A percentile compares a stretch with the other conserved stretches of the same genome.
These are phyloP conservation scores for Phylloscopus whistleri DNA, from an alignment of 2,113 vertebrate species.

Conservation along the genomic window DNA sequence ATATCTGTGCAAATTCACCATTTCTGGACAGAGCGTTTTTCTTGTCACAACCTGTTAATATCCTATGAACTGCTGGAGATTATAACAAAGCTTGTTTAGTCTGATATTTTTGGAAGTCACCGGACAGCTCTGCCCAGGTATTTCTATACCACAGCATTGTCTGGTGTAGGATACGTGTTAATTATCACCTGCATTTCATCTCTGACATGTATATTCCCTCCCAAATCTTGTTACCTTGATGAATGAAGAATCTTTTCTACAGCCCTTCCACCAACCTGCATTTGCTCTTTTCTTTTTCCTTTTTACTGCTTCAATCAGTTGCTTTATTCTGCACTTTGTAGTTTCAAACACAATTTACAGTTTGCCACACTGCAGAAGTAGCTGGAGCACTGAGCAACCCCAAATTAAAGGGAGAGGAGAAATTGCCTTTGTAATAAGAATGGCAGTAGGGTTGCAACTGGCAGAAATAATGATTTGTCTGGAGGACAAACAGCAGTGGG, in stretches of 20 bases:
- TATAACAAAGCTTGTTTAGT: not conserved
- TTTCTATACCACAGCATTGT: not conserved
- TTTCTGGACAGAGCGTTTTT: not conserved
- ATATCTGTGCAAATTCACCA: not conserved
- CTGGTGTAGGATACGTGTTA: not conserved
- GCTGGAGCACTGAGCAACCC: constrained; percentile 1
- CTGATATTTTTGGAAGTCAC: not conserved
- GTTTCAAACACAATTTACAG: constrained; percentile 32
- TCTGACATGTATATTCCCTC: not conserved
- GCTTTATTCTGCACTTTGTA: constrained; percentile 30
- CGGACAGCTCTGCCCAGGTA: not conserved
- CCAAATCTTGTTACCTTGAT: constrained; percentile 4
- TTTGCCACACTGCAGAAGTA: not conserved
- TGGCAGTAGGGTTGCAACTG: not conserved
- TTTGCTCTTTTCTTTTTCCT: not conserved
- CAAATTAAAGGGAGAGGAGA: constrained; percentile 42
- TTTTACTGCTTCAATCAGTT: constrained; percentile 21
- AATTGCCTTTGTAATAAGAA: constrained; percentile 17
- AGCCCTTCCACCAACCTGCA: not conserved
- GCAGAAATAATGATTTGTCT: not conserved
- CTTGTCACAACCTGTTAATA: not conserved
- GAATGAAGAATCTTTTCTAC: not conserved
- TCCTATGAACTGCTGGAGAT: not conserved
- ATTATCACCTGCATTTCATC: not conserved
- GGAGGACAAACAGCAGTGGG: not conserved